Evolutionary conservation across 2,113 vertebrate genomes (phyloP), one percentile per base, ranked within the genome.

Genomic region (Paraplagusia blochii): DNA sequence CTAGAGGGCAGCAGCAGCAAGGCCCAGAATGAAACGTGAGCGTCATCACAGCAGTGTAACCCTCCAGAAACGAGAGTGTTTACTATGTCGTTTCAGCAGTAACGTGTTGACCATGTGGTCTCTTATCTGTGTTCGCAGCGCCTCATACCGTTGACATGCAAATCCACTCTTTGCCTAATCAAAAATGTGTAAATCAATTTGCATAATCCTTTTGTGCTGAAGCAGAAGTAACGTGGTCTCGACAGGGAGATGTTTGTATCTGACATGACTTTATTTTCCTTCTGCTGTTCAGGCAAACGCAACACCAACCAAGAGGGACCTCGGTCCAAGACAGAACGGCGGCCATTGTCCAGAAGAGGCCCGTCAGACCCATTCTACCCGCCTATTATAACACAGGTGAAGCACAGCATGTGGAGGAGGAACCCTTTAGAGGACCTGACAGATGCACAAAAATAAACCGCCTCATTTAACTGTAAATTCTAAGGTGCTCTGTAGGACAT

Each of bases 281-380:
- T 48, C 1, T 69, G 33, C 1, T 69, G 33, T 65, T 36, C 12
- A 87, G 80, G 62, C 35, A 34, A 19, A 9, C 61, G 22, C 77
- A 76, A 56, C 45, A 51, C 11, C 12, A 34, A 29, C 12, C 51
- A 15, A 65, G 66, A 68, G 35, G 18, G 9, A 5, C 76, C 13
- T 88, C 85, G 74, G 83, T 76, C 63, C 87, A 82, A 76, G 83
- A 88, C 29, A 90, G 87, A 58, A 85, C 87, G 53, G 87, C 75
- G 1, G 78, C 87, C 40, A 45, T 81, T 51, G 88, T 87, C 72
- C 92, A 91, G 59, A 94, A 92, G 73, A 93, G 92, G 75, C 92
- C 95, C 4, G 91, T 94, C 77, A 88, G 95, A 88, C 92, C 94
- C 13, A 98, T 98, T 53, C 90, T 96, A 5, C 95, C 95, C 0